Conservation (phyloP, 2,797 vertebrate genomes). For the Rhinichthys osculus region DNA sequence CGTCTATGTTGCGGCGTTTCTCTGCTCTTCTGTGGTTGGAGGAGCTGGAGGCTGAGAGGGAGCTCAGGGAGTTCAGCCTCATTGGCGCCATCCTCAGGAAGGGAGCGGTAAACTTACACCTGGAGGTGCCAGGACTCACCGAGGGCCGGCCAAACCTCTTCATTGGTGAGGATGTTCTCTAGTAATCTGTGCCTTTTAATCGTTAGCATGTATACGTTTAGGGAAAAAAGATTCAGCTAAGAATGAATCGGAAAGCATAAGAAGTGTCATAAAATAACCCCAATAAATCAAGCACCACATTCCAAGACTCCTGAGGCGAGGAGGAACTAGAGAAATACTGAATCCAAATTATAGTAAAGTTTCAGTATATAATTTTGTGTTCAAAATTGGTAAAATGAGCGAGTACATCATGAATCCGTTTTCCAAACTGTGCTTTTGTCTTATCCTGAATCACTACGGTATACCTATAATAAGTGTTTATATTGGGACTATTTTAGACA, state of each 20-base stretch:
- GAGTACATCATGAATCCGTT: too few relatives aligned
- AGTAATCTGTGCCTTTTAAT: background rate
- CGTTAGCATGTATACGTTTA: background rate
- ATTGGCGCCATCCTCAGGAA: conserved; percentile 82
- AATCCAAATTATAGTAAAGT: background rate
- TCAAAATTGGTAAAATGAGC: too few relatives aligned
- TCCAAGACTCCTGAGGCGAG: background rate
- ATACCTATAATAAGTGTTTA: too few relatives aligned
- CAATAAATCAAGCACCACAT: background rate
- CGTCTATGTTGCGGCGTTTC: conserved; percentile 83
- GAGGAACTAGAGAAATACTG: background rate
- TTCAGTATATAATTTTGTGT: too few relatives aligned
- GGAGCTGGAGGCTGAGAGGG: conserved; percentile 85
- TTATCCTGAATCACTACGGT: too few relatives aligned
- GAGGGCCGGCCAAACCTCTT: conserved; percentile 85
- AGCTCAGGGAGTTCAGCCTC: conserved; percentile 84
- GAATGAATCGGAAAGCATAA: background rate
- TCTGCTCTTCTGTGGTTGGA: conserved; percentile 92
- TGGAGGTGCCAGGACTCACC: conserved; percentile 86
- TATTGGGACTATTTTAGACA: too few relatives aligned
- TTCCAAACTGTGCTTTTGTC: too few relatives aligned
- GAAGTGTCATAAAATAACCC: background rate
- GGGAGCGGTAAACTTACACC: conserved; percentile 77
- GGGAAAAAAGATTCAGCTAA: background rate
- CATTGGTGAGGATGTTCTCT: conserved; percentile 76